phyloP scores from a whole-genome alignment of 2,113 vertebrate species.

The Nannospalax galili region DNA sequence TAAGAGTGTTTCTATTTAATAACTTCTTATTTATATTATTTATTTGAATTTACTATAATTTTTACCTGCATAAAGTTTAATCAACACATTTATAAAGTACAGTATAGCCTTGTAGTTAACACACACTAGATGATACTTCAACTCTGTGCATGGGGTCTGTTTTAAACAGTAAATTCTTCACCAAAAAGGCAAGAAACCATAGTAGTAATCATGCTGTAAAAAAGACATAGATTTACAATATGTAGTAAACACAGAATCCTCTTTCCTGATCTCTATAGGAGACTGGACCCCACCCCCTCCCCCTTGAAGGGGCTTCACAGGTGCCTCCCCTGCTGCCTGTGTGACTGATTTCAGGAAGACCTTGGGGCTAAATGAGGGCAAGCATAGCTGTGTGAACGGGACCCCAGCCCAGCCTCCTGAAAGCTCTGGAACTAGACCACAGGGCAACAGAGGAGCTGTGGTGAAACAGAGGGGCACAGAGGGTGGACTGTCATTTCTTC shows the following conservation, averaged over 20 bases:
- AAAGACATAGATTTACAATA: background rate
- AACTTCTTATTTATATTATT: background rate
- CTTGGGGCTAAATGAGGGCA: background rate
- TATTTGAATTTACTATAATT: background rate
- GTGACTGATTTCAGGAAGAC: background rate
- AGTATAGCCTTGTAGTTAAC: background rate
- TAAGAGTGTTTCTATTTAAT: background rate
- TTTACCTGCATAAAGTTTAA: background rate
- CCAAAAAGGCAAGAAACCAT: background rate
- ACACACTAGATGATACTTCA: background rate
- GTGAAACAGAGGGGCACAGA: background rate
- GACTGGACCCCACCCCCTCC: background rate
- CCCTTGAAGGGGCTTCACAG: background rate
- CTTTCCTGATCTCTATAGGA: background rate
- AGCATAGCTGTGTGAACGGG: background rate
- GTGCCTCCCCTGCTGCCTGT: background rate
- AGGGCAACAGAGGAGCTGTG: background rate
- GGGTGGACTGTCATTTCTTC: background rate
- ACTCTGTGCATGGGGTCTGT: background rate
- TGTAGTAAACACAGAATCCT: background rate
- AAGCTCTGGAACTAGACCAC: background rate
- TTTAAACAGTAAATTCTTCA: conserved; percentile 11
- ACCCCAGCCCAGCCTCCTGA: no score
- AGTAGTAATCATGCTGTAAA: no score
- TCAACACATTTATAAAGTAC: background rate